Conservation (phyloP, 2,113 vertebrate species). For the Hippocampus barbouri region DNA sequence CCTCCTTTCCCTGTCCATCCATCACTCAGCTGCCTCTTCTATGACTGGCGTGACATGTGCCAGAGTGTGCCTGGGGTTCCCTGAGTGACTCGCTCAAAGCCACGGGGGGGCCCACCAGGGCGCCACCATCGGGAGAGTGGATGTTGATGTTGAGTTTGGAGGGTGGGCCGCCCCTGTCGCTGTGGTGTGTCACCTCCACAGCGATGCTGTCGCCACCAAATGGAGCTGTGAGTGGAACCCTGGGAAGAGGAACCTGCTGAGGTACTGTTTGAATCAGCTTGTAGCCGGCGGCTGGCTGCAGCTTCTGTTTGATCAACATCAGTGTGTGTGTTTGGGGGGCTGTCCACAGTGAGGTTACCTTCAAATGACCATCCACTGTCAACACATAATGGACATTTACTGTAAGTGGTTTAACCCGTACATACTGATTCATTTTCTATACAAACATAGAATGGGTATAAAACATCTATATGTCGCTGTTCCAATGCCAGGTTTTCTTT, state of each 20-base stretch:
- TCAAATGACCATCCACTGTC: constrained; percentile 51
- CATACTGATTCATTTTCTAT: neutral
- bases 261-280: constrained; percentile 64
- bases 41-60: constrained; percentile 2
- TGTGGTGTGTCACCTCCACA: constrained; percentile 61
- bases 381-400: constrained; percentile 39
- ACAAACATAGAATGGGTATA: neutral
- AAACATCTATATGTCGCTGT: neutral
- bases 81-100: constrained; percentile 53
- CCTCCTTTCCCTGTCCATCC: constrained; percentile 41
- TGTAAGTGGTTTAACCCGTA: neutral
- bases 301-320: constrained; percentile 71
- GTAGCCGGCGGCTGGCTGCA: constrained; percentile 48
- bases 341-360: constrained; percentile 52
- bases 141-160: constrained; percentile 40
- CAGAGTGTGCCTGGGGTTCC: constrained; percentile 43
- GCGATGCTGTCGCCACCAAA: constrained; percentile 67
- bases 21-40: constrained; percentile 32
- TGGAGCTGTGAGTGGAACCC: constrained; percentile 64
- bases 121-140: constrained; percentile 49
- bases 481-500: too few relatives aligned
- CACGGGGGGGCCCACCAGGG: constrained; percentile 46
- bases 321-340: constrained; percentile 25
- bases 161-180: constrained; percentile 50
- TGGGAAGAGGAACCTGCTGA: constrained; percentile 61